A percentile compares a stretch with the other conserved stretches of the same genome.
Conservation (phyloP, 2,888 invertebrate genomes). For the Eristalis pertinax region DNA sequence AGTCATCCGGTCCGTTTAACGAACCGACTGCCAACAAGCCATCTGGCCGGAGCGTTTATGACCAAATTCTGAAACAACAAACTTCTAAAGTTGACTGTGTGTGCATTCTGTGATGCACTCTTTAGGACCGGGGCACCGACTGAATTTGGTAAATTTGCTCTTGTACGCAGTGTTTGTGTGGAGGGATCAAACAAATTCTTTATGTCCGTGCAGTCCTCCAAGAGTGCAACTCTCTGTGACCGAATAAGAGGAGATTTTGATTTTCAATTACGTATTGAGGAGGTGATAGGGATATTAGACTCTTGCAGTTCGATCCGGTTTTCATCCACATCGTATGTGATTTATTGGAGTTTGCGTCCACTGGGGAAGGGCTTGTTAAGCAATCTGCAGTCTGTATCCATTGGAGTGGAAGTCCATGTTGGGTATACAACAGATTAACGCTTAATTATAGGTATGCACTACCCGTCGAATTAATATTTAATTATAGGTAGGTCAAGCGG, state of each 20-base stretch:
- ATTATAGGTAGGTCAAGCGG: constrained; percentile 26
- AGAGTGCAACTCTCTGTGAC: constrained; percentile 5
- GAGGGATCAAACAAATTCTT: constrained; percentile 36
- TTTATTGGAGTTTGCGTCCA: constrained; percentile 41
- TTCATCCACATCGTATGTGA: constrained; percentile 13
- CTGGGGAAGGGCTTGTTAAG: constrained; percentile 13
- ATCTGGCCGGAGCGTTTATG: constrained; percentile 52
- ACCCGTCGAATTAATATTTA: constrained; percentile 46
- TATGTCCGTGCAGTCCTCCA: not conserved
- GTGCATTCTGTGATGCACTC: not conserved
- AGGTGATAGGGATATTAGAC: constrained; percentile 38
- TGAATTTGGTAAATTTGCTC: constrained; percentile 52
- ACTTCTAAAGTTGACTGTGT: constrained; percentile 26
- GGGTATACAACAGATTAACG: constrained; percentile 38
- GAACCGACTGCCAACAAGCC: constrained; percentile 44
- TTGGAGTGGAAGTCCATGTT: not conserved
- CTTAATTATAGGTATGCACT: constrained; percentile 46
- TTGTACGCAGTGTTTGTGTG: constrained; percentile 23
- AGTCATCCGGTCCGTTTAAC: constrained; percentile 58
- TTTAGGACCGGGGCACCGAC: not conserved
- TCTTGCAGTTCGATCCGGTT: not conserved
- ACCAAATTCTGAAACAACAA: constrained; percentile 56
- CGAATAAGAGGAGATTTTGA: constrained; percentile 16
- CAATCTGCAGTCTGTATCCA: constrained; percentile 15
- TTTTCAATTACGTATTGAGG: constrained; percentile 47